These are phyloP conservation scores for Chelonia mydas DNA, from an alignment of 2,797 vertebrate species.

Conservation along the genomic window DNA sequence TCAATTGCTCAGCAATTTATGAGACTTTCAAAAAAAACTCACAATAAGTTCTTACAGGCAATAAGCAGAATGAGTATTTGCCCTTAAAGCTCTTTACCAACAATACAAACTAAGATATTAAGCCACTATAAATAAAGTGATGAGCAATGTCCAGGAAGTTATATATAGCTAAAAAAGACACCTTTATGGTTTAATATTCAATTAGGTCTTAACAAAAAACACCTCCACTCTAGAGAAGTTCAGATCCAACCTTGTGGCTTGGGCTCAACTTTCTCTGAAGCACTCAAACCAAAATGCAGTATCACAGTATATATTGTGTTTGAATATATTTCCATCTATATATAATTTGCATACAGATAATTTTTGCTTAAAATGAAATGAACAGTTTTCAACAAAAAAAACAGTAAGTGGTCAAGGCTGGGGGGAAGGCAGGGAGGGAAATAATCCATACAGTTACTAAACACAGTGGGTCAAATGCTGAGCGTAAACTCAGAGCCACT, in stretches of 20 bases:
- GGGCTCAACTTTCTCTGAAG: background rate
- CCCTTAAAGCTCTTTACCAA: background rate
- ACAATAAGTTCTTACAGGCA: accelerated
- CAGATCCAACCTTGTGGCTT: background rate
- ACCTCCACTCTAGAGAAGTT: background rate
- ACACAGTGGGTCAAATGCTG: accelerated
- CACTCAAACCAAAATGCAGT: accelerated
- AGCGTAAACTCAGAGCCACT: accelerated
- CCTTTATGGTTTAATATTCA: background rate
- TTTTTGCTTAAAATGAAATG: background rate
- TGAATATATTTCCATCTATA: accelerated
- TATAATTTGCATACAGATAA: background rate
- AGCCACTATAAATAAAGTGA: background rate
- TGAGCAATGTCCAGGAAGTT: background rate
- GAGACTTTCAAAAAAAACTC: accelerated
- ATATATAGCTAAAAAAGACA: background rate
- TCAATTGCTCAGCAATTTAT: background rate
- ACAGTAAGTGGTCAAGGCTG: background rate
- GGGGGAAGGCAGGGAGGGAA: too few species aligned
- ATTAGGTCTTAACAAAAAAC: background rate
- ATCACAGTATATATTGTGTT: background rate
- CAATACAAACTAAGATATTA: background rate
- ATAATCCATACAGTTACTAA: background rate
- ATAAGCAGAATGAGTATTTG: background rate
- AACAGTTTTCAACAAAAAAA: background rate